A percentile compares a stretch with the other conserved stretches of the same genome.
phyloP scores from a whole-genome alignment of 2,113 vertebrate genomes.

The Halcyon senegalensis region DNA sequence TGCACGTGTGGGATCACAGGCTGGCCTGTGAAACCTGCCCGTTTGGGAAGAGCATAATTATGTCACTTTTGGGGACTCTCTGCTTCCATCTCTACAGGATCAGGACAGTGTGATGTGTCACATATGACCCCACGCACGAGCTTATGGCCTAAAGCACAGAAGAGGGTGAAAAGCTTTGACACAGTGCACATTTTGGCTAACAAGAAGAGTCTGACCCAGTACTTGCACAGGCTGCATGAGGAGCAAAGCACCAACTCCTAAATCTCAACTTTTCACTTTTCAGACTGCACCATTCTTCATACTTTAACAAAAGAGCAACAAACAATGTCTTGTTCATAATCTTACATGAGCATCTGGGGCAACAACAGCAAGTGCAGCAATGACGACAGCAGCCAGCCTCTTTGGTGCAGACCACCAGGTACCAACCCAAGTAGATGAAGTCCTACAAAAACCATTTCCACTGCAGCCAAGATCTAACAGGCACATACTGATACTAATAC shows the following conservation, averaged over 20 bases:
- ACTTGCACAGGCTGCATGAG: background rate
- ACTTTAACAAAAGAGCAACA: background rate
- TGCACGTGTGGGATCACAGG: background rate
- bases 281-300: background rate
- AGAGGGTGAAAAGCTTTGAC: background rate
- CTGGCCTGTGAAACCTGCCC: background rate
- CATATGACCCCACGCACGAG: background rate
- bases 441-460: background rate
- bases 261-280: background rate
- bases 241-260: background rate
- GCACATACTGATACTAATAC: background rate
- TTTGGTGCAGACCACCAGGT: background rate
- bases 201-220: accelerated
- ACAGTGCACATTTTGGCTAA: background rate
- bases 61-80: background rate
- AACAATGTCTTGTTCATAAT: background rate
- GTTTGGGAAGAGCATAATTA: background rate
- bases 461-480: background rate
- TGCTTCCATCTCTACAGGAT: background rate
- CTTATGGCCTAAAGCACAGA: background rate
- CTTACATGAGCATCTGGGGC: background rate
- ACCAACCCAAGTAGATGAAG: background rate
- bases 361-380: accelerated
- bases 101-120: background rate
- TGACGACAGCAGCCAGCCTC: background rate